Evolutionary conservation across 2,888 invertebrate genomes (phyloP), one percentile per base, ranked within the genome.

Genomic region (Synanthedon formicaeformis): DNA sequence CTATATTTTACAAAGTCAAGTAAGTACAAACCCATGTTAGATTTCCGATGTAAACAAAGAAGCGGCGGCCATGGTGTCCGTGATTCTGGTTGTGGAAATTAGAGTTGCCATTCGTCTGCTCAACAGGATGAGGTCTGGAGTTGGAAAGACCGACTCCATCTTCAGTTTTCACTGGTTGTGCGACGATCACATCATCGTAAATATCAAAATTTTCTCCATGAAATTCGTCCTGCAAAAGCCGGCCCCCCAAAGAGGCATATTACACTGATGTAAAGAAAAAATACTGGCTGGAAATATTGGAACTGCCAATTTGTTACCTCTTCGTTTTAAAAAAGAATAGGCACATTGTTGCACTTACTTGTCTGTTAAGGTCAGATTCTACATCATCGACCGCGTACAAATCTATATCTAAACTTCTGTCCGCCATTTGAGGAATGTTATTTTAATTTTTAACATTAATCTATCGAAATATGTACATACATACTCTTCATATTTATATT

Each of bases 41-140:
- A 88, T 99, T 99, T 70, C 99, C 99, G 72, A 99, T 93, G 87
- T 99, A 99, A 50, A 98, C 90, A 79, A 97, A 96, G 79, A 94
- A 94, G 71, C 95, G 91, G 70, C 96, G 91, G 82, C 92, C 93
- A 64, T 93, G 93, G 79, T 92, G 86, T 74, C 92, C 92, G 59
- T 93, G 92, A 71, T 89, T 91, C 71, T 92, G 91, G 78, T 91
- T 92, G 78, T 92, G 90, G 78, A 93, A 93, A 61, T 93, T 91
- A 52, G 89, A 86, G 65, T 72, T 79, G 57, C 90, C 89, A 69
- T 92, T 92, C n/a, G 93, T 92, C 70, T 93, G 92, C 78, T 92
- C 92, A 40, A 88, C 84, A 41, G 88, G 83, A 51, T 86, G 75
- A 54, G 88, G 83, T 53, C 82, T 85, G 51, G 90, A 89, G 56